Conservation (phyloP, 2,888 invertebrate species). For the Argyresthia albistria region DNA sequence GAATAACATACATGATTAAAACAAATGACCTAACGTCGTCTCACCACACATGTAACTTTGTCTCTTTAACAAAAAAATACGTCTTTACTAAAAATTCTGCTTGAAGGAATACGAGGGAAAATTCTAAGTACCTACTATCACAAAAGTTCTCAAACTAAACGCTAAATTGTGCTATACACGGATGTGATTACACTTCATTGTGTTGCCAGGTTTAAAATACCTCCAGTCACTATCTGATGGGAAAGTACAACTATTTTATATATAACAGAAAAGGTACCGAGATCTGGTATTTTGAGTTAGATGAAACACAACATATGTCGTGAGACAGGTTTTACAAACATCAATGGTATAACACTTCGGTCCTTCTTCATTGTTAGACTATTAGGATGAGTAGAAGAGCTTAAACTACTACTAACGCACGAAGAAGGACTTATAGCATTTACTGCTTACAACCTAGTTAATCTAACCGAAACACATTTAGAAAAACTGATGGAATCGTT, state of each 20-base stretch:
- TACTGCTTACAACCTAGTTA: not conserved
- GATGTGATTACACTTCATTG: slow-evolving; percentile 14
- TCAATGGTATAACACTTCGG: no score
- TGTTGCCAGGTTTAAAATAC: slow-evolving; percentile 32
- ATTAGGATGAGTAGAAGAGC: no score
- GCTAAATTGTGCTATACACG: slow-evolving; percentile 57
- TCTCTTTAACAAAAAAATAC: slow-evolving; percentile 26
- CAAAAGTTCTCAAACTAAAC: slow-evolving; percentile 50
- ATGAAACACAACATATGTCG: slow-evolving; percentile 65
- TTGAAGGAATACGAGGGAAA: slow-evolving; percentile 21
- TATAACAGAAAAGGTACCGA: slow-evolving; percentile 31
- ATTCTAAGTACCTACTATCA: slow-evolving; percentile 67
- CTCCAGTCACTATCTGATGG: slow-evolving; percentile 61
- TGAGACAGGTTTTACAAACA: slow-evolving; percentile 42
- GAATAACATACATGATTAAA: not conserved
- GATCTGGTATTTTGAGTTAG: no score
- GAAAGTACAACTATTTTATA: slow-evolving; percentile 48
- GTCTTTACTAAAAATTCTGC: slow-evolving; percentile 30
- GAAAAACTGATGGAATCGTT: no score
- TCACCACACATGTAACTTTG: slow-evolving; percentile 72
- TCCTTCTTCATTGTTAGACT: no score
- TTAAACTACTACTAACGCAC: no score
- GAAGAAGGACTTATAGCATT: no score
- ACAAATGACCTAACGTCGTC: slow-evolving; percentile 57
- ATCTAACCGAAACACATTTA: not conserved